Conservation (phyloP, 2,797 vertebrate genomes). For the Artibeus jamaicensis region DNA sequence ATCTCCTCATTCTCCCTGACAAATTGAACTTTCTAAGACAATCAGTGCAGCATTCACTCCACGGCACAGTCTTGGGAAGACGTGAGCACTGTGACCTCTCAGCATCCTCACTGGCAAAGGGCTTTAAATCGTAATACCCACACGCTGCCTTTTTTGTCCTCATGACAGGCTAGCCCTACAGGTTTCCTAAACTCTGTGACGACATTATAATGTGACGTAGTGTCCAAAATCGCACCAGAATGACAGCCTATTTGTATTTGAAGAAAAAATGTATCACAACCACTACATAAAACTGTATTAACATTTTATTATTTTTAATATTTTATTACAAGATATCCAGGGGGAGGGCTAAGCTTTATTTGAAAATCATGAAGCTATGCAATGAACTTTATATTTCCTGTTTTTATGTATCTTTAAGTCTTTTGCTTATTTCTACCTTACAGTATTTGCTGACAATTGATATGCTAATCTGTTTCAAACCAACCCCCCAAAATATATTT, state of each 20-base stretch:
- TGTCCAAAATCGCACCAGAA: background rate
- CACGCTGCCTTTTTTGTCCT: slow-evolving; percentile 43
- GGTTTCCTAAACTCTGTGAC: slow-evolving; percentile 45
- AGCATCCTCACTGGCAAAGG: slow-evolving; percentile 66
- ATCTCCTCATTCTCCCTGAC: slow-evolving; percentile 50
- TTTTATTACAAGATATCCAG: slow-evolving; percentile 39
- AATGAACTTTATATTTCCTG: background rate
- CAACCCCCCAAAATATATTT: slow-evolving; percentile 49
- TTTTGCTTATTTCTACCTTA: background rate
- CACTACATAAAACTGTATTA: background rate
- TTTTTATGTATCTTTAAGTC: slow-evolving; percentile 3
- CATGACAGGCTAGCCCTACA: slow-evolving; percentile 40
- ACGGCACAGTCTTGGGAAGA: slow-evolving; percentile 72
- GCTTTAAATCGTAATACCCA: slow-evolving; percentile 69
- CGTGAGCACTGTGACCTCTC: slow-evolving; percentile 72
- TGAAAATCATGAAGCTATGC: slow-evolving; percentile 31
- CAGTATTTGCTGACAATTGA: background rate
- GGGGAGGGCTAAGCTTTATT: slow-evolving; percentile 51
- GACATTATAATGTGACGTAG: background rate
- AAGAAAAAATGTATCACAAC: slow-evolving; percentile 10
- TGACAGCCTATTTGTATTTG: background rate
- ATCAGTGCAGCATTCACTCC: slow-evolving; percentile 74
- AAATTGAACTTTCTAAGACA: slow-evolving; percentile 75
- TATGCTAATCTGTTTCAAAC: background rate
- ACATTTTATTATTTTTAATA: slow-evolving; percentile 3